These are phyloP conservation scores for Sterna hirundo DNA, from an alignment of 2,113 vertebrate species.

Conservation along the genomic window DNA sequence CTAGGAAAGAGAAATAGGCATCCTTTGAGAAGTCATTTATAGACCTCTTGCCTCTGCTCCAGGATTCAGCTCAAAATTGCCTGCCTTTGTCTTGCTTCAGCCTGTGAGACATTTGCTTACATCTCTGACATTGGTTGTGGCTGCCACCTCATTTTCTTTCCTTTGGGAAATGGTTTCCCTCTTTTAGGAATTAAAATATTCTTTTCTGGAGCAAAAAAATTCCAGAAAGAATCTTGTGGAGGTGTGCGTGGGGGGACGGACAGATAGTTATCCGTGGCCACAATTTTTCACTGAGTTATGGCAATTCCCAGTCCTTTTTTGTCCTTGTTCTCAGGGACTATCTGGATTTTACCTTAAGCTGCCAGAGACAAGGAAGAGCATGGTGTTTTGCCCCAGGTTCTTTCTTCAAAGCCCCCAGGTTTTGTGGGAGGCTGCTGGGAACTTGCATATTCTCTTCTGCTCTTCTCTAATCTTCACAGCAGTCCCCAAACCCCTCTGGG, in stretches of 20 bases:
- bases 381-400: not conserved
- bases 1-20: not conserved
- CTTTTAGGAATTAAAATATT: not conserved
- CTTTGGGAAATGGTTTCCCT: not conserved
- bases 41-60: not conserved
- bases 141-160: not conserved
- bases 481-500: not conserved
- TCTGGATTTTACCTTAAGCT: not conserved
- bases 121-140: not conserved
- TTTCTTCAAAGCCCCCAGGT: not conserved
- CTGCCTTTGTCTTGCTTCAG: not conserved
- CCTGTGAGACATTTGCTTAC: not conserved
- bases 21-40: not conserved
- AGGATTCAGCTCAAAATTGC: conserved; percentile 24
- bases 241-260: not conserved
- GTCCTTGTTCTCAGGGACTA: not conserved
- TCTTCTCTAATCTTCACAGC: not conserved
- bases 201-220: not conserved
- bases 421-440: not conserved
- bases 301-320: not conserved
- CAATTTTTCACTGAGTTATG: not conserved
- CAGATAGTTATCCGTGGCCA: not conserved
- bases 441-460: not conserved
- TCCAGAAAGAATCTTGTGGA: not conserved
- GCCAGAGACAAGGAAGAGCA: not conserved